Percentiles rank a stretch among this genome's conserved stretches.
These are phyloP conservation scores for Dilophus febrilis DNA, from an alignment of 2,888 invertebrate genomes.

Conservation along the genomic window DNA sequence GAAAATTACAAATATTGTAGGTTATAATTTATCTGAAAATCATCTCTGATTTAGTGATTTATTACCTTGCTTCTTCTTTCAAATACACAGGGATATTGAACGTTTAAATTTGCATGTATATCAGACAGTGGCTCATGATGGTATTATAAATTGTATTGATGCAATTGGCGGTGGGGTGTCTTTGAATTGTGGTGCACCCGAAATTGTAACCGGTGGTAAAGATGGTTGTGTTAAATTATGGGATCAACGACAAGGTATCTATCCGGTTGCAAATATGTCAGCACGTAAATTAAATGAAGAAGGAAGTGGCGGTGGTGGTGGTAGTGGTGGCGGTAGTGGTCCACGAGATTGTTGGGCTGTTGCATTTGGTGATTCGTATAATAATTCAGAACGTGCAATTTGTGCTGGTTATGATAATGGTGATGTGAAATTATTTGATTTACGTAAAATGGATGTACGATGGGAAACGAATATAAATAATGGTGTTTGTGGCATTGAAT, in stretches of 20 bases:
- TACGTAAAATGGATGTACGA: slow-evolving; percentile 60
- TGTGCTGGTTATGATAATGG: slow-evolving; percentile 94
- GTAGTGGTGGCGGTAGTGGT: slow-evolving; percentile 39
- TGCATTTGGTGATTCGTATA: slow-evolving; percentile 80
- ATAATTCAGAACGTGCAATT: slow-evolving; percentile 67
- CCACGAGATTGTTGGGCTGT: slow-evolving; percentile 89
- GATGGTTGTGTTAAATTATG: slow-evolving; percentile 92
- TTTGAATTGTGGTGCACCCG: slow-evolving; percentile 78
- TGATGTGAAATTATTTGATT: slow-evolving; percentile 84
- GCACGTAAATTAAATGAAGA: slow-evolving; percentile 34
- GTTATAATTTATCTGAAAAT: slow-evolving; percentile 14
- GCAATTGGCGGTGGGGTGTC: slow-evolving; percentile 75
- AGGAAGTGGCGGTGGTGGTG: slow-evolving; percentile 37
- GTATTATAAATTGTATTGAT: slow-evolving; percentile 82
- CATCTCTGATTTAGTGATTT: no score
- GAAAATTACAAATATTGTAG: slow-evolving; percentile 69
- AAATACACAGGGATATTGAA: slow-evolving; percentile 68
- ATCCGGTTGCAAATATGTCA: slow-evolving; percentile 80
- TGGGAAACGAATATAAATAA: slow-evolving; percentile 90
- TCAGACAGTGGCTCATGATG: slow-evolving; percentile 60
- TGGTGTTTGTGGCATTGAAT: slow-evolving; percentile 66
- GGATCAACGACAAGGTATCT: slow-evolving; percentile 81
- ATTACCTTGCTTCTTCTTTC: not conserved
- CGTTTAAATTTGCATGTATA: slow-evolving; percentile 54
- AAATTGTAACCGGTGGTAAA: slow-evolving; percentile 83